Evolutionary conservation across 1,140 invertebrate species (phyloP), one percentile per base, ranked within the genome.

Genomic region (Leptinotarsa defecta): DNA sequence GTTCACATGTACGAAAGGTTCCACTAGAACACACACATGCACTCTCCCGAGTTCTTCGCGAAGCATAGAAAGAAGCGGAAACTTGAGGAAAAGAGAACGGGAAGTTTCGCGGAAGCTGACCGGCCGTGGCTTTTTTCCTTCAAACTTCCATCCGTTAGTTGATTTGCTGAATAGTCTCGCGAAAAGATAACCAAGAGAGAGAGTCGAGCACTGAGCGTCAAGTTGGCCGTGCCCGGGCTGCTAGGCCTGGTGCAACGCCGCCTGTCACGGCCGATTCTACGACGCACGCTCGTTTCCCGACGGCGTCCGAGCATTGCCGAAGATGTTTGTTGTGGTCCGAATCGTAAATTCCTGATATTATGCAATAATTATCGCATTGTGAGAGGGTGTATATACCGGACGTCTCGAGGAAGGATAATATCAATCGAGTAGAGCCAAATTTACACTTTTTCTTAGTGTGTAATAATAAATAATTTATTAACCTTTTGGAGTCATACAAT

Each of bases 261-360:
- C 75, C 70, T 74, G 75, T 74, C 75, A 76, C 74, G 74, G 69
- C 68, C 78, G 74, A 74, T 79, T 76, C 78, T 61, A 77, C 73
- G 78, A 79, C 78, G 76, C 78, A 79, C 76, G 78, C 76, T 74
- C 78, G 74, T 52, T 15, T 24, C 63, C 69, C 74, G 71, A 76
- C 13, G 43, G 27, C 64, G 43, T 52, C 68, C 74, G 71, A 73
- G 15, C 74, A 27, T 24, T 19, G 61, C 68, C 62, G 57, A 63
- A 61, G 73, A 74, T 73, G 57, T 52, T 73, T 76, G 64, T 65
- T 64, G 22, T 24, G 65, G n/a, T 57, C 52, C 52, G n/a, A 57
- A 17, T 57, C 52, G 52, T 15, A 57, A 57, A 15, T n/a, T 57
- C 52, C n/a, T 57, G 15, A 57, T 57, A 57, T 15, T 57, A 57